Evolutionary conservation across 2,113 vertebrate genomes (phyloP).

Genomic region (Nycticorax nycticorax): DNA sequence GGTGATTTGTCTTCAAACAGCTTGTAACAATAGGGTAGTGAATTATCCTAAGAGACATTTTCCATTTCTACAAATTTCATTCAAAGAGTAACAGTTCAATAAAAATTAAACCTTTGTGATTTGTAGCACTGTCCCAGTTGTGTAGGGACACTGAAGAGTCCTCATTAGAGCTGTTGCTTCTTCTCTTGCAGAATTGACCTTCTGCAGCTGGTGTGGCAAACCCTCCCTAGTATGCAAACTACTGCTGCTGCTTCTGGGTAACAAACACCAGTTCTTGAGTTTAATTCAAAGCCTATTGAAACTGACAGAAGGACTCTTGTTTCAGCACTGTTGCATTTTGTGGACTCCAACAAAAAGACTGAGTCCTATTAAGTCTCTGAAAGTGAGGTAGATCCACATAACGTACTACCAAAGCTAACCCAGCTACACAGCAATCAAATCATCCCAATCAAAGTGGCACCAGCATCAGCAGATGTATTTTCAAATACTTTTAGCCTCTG

Average conservation of each 20-base stretch:
- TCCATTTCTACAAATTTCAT: not conserved
- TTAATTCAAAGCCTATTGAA: not conserved
- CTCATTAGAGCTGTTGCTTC: not conserved
- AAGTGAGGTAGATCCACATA: not conserved
- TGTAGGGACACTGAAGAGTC: not conserved
- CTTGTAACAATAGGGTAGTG: fast-evolving
- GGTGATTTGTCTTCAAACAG: not conserved
- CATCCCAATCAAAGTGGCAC: conserved; percentile 6
- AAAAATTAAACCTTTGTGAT: not conserved
- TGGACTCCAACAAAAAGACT: not conserved
- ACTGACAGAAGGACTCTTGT: not conserved
- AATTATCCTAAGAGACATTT: not conserved
- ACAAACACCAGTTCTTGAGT: not conserved
- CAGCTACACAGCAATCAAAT: conserved; percentile 27
- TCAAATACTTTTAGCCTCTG: conserved; percentile 36
- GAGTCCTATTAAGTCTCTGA: not conserved
- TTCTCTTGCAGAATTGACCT: not conserved
- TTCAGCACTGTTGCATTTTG: not conserved
- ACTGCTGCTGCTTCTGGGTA: not conserved
- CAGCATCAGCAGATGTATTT: conserved; percentile 53
- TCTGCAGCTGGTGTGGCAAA: not conserved
- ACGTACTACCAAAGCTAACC: not conserved
- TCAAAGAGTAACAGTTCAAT: not conserved
- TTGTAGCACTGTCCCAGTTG: not conserved
- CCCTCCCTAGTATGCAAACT: not conserved